A percentile compares a stretch with the other conserved stretches of the same genome.
Evolutionary conservation across 2,797 vertebrate genomes (phyloP).

Genomic region (Bryconaethiops microstoma): DNA sequence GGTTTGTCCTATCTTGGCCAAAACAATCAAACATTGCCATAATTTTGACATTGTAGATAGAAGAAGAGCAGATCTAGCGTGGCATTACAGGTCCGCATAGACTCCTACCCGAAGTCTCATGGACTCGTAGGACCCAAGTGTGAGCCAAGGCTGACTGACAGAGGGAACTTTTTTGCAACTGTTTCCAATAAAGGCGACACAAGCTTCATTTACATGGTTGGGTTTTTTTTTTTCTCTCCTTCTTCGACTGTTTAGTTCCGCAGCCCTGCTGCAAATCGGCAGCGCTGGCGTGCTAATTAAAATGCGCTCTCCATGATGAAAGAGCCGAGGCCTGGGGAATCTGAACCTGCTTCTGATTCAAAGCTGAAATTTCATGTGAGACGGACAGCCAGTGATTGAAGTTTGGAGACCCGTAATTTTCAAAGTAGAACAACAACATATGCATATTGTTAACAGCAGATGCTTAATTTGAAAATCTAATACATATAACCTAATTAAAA

Average conservation of each 20-base stretch:
- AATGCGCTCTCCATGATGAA: conserved; percentile 70
- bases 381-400: conserved; percentile 75
- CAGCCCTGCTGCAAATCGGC: conserved; percentile 62
- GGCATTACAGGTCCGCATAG: not conserved
- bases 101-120: not conserved
- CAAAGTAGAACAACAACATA: conserved; percentile 73
- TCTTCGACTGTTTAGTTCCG: conserved; percentile 63
- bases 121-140: not conserved
- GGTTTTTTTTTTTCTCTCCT: conserved; percentile 55
- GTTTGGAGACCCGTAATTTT: conserved; percentile 69
- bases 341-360: conserved; percentile 77
- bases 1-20: not conserved
- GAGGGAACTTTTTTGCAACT: conserved; percentile 56
- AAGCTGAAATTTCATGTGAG: conserved; percentile 70
- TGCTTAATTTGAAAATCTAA: conserved; percentile 71
- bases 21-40: not conserved
- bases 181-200: conserved; percentile 64
- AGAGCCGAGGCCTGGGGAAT: conserved; percentile 67
- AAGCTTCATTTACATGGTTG: conserved; percentile 60
- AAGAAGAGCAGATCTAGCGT: not conserved
- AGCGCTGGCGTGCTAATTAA: conserved; percentile 71
- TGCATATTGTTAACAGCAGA: conserved; percentile 74
- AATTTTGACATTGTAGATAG: not conserved
- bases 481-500: conserved; percentile 66
- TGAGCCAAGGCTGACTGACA: conserved; percentile 26